Percentiles rank a stretch among this genome's conserved stretches.
These are phyloP conservation scores for Metallyticus violacea DNA, from an alignment of 2,888 invertebrate species.

Conservation along the genomic window DNA sequence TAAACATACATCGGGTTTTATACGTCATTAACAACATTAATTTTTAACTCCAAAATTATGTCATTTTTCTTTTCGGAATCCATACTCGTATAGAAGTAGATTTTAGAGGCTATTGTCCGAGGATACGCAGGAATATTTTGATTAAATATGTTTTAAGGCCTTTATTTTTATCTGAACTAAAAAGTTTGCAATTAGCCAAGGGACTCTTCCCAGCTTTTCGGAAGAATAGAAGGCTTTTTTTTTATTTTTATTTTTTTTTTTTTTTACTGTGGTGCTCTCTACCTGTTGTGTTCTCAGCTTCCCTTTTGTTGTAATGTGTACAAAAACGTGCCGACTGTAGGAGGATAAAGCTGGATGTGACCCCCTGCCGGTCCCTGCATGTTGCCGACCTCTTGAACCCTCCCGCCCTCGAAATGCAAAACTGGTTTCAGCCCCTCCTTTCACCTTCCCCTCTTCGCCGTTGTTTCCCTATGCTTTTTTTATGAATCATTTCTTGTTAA, in stretches of 20 bases:
- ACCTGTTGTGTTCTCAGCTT: slow-evolving; percentile 7
- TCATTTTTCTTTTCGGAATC: too few species aligned
- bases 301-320: slow-evolving; percentile 4
- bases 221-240: not conserved
- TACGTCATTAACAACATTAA: too few species aligned
- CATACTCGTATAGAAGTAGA: too few species aligned
- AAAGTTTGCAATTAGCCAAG: too few species aligned
- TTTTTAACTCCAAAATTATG: too few species aligned
- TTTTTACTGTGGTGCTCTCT: not conserved
- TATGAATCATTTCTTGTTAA: not conserved
- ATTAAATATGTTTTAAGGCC: too few species aligned
- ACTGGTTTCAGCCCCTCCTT: not conserved
- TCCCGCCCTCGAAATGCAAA: not conserved
- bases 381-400: slow-evolving; percentile 5
- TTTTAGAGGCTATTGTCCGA: too few species aligned
- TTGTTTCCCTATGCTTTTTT: not conserved
- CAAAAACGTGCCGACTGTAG: slow-evolving; percentile 6
- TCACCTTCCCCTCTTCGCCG: not conserved
- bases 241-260: not conserved
- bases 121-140: too few species aligned
- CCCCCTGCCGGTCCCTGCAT: not conserved
- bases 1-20: too few species aligned
- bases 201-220: not conserved
- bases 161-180: too few species aligned
- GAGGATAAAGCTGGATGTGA: not conserved